These are phyloP conservation scores for Porites evermanni DNA, from an alignment of 92 coral and sea anemone genomes.

Conservation along the genomic window DNA sequence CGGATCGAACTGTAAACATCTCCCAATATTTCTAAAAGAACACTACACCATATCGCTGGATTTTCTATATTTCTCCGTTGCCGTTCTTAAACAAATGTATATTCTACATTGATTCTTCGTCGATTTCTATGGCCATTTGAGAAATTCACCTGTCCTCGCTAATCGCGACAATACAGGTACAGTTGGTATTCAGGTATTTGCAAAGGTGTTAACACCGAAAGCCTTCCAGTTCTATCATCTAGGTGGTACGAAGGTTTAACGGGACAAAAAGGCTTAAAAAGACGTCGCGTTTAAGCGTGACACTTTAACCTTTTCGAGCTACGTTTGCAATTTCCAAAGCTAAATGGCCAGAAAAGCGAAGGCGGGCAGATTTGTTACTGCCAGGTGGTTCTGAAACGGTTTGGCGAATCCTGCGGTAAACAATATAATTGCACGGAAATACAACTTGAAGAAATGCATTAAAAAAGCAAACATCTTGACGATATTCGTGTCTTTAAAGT, in stretches of 20 bases:
- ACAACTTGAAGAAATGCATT: constrained; percentile 80
- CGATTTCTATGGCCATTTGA: constrained; percentile 3
- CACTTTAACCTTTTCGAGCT: background rate
- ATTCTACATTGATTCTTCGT: background rate
- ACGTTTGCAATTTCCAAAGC: constrained; percentile 4
- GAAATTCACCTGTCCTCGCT: constrained; percentile 74
- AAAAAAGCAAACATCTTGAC: constrained; percentile 91
- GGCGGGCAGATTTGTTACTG: constrained; percentile 25
- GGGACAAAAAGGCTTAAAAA: constrained; percentile 63
- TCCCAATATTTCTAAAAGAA: constrained; percentile 7
- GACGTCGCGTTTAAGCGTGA: constrained; percentile 19
- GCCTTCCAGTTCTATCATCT: constrained; percentile 48
- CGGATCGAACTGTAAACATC: background rate
- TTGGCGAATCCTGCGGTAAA: constrained; percentile 83
- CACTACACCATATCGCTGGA: constrained; percentile 1
- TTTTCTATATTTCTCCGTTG: constrained; percentile 3
- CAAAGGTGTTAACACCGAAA: constrained; percentile 87
- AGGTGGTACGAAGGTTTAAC: constrained; percentile 44
- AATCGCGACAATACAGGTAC: constrained; percentile 77
- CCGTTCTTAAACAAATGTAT: background rate
- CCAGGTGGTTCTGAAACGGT: constrained; percentile 88
- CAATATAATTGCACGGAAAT: constrained; percentile 97
- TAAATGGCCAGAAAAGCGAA: background rate
- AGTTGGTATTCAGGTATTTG: constrained; percentile 83
- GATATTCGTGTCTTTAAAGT: constrained; percentile 65